Evolutionary conservation across 2,113 vertebrate species (phyloP), one percentile per base, ranked within the genome.

Genomic region (Limnothrissa miodon): DNA sequence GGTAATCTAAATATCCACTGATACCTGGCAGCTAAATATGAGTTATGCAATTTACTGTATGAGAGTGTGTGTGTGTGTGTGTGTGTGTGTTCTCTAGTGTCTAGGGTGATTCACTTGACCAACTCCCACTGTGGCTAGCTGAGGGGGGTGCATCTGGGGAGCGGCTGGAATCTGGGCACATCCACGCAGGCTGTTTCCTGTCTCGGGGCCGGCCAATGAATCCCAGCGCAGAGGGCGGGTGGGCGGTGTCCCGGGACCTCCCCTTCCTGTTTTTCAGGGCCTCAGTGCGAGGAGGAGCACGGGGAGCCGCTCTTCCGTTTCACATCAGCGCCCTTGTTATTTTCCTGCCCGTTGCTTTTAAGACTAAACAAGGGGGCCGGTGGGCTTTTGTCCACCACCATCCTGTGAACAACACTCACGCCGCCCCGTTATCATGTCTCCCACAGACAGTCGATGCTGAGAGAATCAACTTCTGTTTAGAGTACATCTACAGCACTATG

Each of bases 211-310:
- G 2, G 66, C 66, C 11, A 11, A 21, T 44, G 81, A 39, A 51
- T 85, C 80, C 83, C 79, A 53, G 48, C 80, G 29, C 74, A 74
- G 51, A 56, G 66, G 36, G 70, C 56, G 78, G 81, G 84, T 42
- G 25, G 79, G 51, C 42, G 53, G 45, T n/a, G 39, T 25, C 53
- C 21, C 39, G 8, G 62, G 70, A 80, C 82, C 83, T 83, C 84
- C 86, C 83, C 78, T 85, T 88, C 84, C 87, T 85, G 85, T 87
- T 88, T 85, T 85, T 85, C 81, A 81, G 19, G 81, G 62, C 79
- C 81, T n/a, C 19, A 46, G 51, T 85, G 78, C 78, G 82, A 66
- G 17, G 39, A 9, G 29, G 66, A 45, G 45, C 25, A 45, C 17
- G 44, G 62, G 53, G 51, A 59, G 80, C 9, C n/a, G 19, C 66